Percentiles rank a stretch among this genome's conserved stretches.
phyloP scores from a whole-genome alignment of 1,140 invertebrate genomes.

The Aplysia californica region DNA sequence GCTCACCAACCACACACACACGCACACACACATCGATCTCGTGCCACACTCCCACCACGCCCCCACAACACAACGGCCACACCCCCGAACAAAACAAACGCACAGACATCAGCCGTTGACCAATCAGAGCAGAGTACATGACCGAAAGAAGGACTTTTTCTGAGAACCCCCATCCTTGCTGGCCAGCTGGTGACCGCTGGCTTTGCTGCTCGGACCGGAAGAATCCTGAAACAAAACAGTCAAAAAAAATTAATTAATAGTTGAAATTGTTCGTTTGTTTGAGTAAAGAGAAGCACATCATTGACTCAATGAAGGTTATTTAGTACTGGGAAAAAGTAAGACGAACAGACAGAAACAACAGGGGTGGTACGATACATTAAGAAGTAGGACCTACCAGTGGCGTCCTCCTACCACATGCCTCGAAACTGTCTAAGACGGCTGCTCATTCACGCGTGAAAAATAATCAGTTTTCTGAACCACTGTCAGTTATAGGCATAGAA shows the following conservation, averaged over 20 bases:
- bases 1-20: no score
- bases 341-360: not conserved
- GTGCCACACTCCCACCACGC: no score
- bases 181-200: conserved; percentile 44
- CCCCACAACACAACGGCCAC: no score
- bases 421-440: no score
- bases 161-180: conserved; percentile 43
- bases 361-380: not conserved
- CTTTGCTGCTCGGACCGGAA: conserved; percentile 41
- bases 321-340: not conserved
- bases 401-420: no score
- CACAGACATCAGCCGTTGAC: no score
- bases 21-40: no score
- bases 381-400: no score
- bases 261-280: not conserved
- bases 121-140: conserved; percentile 57
- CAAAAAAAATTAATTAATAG: not conserved
- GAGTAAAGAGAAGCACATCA: not conserved
- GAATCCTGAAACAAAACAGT: conserved; percentile 46
- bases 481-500: no score
- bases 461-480: no score
- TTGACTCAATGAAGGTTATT: not conserved
- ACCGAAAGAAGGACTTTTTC: conserved; percentile 58
- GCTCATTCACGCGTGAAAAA: no score
- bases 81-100: no score